Conservation (phyloP, 2,888 invertebrate species). For the Therioaphis trifolii region DNA sequence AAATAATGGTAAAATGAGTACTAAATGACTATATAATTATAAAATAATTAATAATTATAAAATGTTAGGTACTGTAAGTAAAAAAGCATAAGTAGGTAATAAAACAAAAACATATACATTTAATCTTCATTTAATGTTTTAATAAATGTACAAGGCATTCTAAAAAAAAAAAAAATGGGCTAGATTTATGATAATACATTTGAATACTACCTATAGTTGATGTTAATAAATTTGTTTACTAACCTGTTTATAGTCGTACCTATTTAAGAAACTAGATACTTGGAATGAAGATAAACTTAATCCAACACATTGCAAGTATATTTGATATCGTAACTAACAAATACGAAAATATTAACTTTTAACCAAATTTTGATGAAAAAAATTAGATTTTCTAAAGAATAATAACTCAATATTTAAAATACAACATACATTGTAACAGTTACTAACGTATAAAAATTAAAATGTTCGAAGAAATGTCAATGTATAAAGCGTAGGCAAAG, state of each 20-base stretch:
- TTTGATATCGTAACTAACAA: not conserved
- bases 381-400: not conserved
- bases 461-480: not conserved
- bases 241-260: not conserved
- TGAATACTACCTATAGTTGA: too few relatives aligned
- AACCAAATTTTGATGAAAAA: not conserved
- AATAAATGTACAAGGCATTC: too few relatives aligned
- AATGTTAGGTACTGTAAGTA: too few relatives aligned
- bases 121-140: too few relatives aligned
- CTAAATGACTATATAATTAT: too few relatives aligned
- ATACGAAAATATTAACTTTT: not conserved
- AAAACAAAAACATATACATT: too few relatives aligned
- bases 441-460: not conserved
- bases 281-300: not conserved
- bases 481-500: not conserved
- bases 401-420: not conserved
- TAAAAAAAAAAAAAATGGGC: too few relatives aligned
- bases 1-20: too few relatives aligned
- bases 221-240: not conserved
- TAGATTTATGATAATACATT: too few relatives aligned
- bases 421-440: not conserved
- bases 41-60: too few relatives aligned
- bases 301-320: not conserved
- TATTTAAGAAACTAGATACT: not conserved
- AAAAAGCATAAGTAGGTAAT: too few relatives aligned